These are phyloP conservation scores for Eleutherodactylus coqui DNA, from an alignment of 2,797 vertebrate species.

Conservation along the genomic window DNA sequence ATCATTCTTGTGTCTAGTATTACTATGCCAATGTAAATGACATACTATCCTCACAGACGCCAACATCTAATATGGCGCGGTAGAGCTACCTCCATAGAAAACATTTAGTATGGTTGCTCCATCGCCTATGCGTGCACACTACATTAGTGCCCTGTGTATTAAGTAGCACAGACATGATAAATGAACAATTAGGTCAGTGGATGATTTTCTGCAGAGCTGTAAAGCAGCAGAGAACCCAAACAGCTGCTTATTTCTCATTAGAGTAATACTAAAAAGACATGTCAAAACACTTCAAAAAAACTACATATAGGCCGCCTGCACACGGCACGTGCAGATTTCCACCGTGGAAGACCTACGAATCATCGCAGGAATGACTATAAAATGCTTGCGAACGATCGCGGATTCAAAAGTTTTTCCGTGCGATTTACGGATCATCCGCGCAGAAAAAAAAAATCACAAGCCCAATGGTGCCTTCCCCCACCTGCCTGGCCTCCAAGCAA, in stretches of 20 bases:
- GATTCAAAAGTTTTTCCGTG: no score
- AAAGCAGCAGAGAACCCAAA: background rate
- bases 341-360: no score
- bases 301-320: no score
- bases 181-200: slow-evolving; percentile 49
- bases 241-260: slow-evolving; percentile 26
- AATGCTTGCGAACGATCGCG: no score
- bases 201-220: slow-evolving; percentile 35
- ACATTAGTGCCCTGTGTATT: background rate
- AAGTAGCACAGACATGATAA: slow-evolving; percentile 15
- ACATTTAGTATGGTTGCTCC: background rate
- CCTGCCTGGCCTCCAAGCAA: no score
- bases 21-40: no score
- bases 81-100: background rate
- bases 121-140: background rate
- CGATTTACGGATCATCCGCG: no score
- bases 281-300: background rate
- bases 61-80: background rate
- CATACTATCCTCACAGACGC: background rate
- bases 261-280: background rate
- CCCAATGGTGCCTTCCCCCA: no score
- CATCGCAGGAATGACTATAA: no score
- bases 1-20: no score
- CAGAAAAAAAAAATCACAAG: no score
- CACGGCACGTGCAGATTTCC: no score